phyloP scores from a whole-genome alignment of 1,140 invertebrate genomes.

The Samia ricini region DNA sequence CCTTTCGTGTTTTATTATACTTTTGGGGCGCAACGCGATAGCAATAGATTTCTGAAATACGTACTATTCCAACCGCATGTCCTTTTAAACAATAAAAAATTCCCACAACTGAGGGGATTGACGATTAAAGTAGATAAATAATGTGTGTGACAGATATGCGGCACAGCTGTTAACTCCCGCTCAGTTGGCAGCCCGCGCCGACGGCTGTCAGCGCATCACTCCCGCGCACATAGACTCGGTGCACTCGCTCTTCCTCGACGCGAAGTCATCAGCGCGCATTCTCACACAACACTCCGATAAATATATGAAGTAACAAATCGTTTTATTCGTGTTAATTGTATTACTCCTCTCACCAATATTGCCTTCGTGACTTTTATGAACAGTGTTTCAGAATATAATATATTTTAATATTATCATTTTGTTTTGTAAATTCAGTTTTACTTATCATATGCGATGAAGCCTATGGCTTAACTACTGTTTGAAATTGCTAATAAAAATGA shows the following conservation, averaged over 20 bases:
- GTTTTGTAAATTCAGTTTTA: neutral
- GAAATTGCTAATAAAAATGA: neutral
- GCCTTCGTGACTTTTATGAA: neutral
- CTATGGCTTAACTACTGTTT: neutral
- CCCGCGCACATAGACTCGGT: constrained; percentile 92
- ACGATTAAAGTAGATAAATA: too few relatives aligned
- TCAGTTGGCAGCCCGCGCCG: constrained; percentile 89
- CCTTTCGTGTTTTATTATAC: too few relatives aligned
- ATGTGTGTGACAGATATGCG: constrained; percentile 84
- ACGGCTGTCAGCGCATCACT: constrained; percentile 82
- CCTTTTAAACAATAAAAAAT: too few relatives aligned
- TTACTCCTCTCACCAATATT: neutral
- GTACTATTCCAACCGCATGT: too few relatives aligned
- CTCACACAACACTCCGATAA: constrained; percentile 93
- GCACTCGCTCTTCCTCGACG: constrained; percentile 93
- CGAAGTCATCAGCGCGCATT: constrained; percentile 96
- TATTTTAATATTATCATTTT: neutral
- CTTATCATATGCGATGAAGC: neutral
- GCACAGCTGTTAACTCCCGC: constrained; percentile 97
- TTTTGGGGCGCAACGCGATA: too few relatives aligned
- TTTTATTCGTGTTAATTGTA: neutral
- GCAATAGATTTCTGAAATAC: too few relatives aligned
- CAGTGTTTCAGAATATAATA: neutral
- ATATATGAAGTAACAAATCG: constrained; percentile 89
- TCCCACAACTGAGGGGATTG: too few relatives aligned